These are phyloP conservation scores for Maniola jurtina DNA, from an alignment of 1,140 invertebrate genomes.

Conservation along the genomic window DNA sequence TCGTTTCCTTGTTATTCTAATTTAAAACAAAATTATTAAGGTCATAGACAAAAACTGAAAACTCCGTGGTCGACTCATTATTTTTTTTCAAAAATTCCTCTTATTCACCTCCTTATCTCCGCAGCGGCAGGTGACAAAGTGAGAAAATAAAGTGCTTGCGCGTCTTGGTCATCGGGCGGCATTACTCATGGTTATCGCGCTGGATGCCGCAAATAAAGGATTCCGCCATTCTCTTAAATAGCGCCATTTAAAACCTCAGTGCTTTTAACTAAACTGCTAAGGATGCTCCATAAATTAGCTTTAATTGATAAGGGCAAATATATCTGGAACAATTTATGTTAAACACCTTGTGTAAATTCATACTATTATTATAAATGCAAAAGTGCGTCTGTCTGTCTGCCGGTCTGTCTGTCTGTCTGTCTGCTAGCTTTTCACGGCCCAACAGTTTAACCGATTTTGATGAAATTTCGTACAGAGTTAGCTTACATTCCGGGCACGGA, in stretches of 20 bases:
- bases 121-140: conserved; percentile 62
- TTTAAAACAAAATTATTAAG: too few species aligned
- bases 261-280: conserved; percentile 1
- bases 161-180: conserved; percentile 60
- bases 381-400: too few species aligned
- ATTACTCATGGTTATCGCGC: conserved; percentile 72
- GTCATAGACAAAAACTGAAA: too few species aligned
- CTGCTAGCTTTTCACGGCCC: too few species aligned
- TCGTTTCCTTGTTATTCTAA: too few species aligned
- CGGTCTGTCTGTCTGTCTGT: too few species aligned
- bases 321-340: not conserved
- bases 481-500: too few species aligned
- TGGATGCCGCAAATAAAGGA: conserved; percentile 63
- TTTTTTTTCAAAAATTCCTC: not conserved
- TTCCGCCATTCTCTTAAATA: conserved; percentile 43
- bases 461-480: too few species aligned
- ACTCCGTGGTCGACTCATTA: too few species aligned
- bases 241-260: conserved; percentile 30
- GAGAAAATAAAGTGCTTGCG: conserved; percentile 61
- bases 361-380: too few species aligned
- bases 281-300: not conserved
- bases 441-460: too few species aligned
- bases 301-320: conserved; percentile 1
- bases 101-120: conserved; percentile 41
- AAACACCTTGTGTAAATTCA: too few species aligned